Evolutionary conservation across 2,113 vertebrate genomes (phyloP), one percentile per base, ranked within the genome.

Genomic region (Perca flavescens): DNA sequence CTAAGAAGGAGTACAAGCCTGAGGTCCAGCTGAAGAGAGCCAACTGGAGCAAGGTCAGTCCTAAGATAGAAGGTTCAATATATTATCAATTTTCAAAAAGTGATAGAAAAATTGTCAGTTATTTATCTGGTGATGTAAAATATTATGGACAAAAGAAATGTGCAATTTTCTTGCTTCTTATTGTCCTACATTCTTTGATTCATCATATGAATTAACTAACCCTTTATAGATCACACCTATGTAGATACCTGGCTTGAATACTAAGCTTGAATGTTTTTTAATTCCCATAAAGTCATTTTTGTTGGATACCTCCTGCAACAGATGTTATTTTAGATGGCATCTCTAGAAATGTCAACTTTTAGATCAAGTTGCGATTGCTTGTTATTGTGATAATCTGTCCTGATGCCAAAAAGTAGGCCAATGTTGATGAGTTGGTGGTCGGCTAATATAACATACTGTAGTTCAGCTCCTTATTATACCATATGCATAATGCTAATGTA

Each of bases 1-100:
- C 96, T 69, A 97, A 97, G 92, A 97, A 96, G 81, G 82, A 95
- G 3, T 97, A 96, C 92, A 96, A 96, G 77, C 96, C 96, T 74
- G 96, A 96, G 28, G 91, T 96, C 50, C 96, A 96, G 78, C 84
- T 96, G 74, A 93, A 93, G 89, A 96, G 96, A 69, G 95, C 95
- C 83, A 96, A 95, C 66, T 97, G 97, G 96, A 95, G 94, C 81
- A 97, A 99, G 97, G 97, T 98, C 64, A 84, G 92, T 79, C 40
- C 21, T 60, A 4, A 17, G 9, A 66, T 14, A 16, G 13, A 34
- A 49, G 15, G 11, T 46, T 65, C 10, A 22, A 9, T 31, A 19
- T 58, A 7, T 46, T 22, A 66, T 53, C 1, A 49, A 1, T 79
- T 50, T 31, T 69, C 3, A 67, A 69, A 62, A 16, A 65, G 13